Base-by-base conservation (phyloP, 2,797 vertebrate species). In the Pempheris klunzingeri region DNA sequence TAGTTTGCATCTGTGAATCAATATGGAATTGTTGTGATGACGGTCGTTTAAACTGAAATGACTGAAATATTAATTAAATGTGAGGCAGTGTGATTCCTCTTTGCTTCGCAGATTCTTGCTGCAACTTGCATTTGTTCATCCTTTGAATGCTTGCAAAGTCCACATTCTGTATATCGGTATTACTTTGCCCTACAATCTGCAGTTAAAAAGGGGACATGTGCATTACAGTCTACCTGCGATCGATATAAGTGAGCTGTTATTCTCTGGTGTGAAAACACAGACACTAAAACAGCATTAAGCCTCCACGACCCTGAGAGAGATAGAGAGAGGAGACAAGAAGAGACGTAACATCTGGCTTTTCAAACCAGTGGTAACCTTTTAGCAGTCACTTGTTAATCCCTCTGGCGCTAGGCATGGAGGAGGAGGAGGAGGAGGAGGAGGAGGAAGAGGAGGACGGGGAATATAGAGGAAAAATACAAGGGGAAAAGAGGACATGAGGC, bases 241-340 rank as follows among this genome's bases (percentile, higher is more conserved):
- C 38, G 4, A 88, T 80, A 63, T 13, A 26, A 77, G 64, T 15
- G 68, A 78, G 69, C 26, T 44, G n/a, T 30, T 63, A 52, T 43
- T 74, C 78, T 59, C 81, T 28, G 34, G 68, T 75, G 83, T 81
- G 44, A 88, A 85, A 90, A 81, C 71, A 64, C 58, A 36, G 66
- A 86, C 86, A 87, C 71, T 71, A 76, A 88, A 86, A 85, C 67
- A 62, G 77, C 83, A 85, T 86, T 88, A 88, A 72, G 54, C 57
- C 46, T 79, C 28, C 18, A 18, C 1, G 36, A 69, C 50, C 67
- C 58, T 8, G 12, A 61, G 47, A 32, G 74, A 55, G 32, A 50
- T 30, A 17, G 47, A 57, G 30, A 46, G 38, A 24, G 38, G 20
- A 58, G 62, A 28, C 38, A 44, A 63, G 30, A 60, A 30, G 46